Evolutionary conservation across 2,797 vertebrate species (phyloP).

Genomic region (Peromyscus melanophrys): DNA sequence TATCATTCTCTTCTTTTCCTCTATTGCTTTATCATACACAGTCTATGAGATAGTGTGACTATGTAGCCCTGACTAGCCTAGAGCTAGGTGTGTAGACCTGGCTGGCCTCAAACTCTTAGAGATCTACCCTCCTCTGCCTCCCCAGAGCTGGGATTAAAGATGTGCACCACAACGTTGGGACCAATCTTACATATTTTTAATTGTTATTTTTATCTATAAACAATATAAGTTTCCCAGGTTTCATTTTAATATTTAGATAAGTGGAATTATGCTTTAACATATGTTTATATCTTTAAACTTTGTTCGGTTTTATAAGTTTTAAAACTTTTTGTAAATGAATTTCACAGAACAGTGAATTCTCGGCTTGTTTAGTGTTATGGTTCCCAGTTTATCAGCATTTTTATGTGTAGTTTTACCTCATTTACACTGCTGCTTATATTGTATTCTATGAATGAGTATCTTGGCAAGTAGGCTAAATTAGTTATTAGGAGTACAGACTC

Average conservation of each 20-base stretch:
- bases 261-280: not conserved
- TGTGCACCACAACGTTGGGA: not conserved
- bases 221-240: not conserved
- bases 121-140: not conserved
- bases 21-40: not conserved
- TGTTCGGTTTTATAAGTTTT: slow-evolving; percentile 8
- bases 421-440: not conserved
- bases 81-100: not conserved
- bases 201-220: not conserved
- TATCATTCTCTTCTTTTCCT: not conserved
- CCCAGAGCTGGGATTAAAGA: not conserved
- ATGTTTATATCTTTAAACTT: not conserved
- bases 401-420: not conserved
- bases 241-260: slow-evolving; percentile 43
- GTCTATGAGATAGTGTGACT: not conserved
- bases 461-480: not conserved
- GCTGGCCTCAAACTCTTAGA: not conserved
- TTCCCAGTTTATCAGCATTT: not conserved
- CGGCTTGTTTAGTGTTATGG: not conserved
- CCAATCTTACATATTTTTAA: not conserved
- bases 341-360: not conserved
- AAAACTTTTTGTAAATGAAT: slow-evolving; percentile 3
- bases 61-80: not conserved
- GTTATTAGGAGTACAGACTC: not conserved
- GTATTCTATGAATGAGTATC: not conserved